phyloP scores from a whole-genome alignment of 2,888 invertebrate genomes.

The Timema cristinae region DNA sequence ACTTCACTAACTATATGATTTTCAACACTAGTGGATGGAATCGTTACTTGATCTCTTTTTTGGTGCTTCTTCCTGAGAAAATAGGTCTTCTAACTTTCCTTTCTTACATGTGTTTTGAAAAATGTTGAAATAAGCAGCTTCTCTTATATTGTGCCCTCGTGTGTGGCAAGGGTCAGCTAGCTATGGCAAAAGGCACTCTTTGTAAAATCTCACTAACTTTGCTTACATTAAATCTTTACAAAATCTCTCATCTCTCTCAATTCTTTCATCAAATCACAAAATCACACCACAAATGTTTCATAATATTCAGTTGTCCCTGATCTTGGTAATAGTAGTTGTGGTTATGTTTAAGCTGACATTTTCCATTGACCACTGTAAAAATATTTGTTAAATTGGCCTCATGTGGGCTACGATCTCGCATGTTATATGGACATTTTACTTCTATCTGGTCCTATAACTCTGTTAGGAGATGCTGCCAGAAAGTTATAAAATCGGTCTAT shows the following conservation, averaged over 20 bases:
- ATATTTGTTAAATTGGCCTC: not conserved
- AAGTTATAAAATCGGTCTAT: constrained; percentile 24
- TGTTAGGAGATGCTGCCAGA: constrained; percentile 30
- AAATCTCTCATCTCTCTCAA: not conserved
- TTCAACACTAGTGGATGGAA: too few species aligned
- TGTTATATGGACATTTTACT: not conserved
- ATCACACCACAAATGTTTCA: not conserved
- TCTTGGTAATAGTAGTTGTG: not conserved
- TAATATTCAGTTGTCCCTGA: not conserved
- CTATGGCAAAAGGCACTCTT: too few species aligned
- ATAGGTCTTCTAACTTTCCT: too few species aligned
- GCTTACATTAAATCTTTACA: not conserved
- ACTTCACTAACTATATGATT: too few species aligned
- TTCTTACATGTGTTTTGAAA: too few species aligned
- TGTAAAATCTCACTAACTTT: not conserved
- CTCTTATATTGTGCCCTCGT: too few species aligned
- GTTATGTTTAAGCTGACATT: not conserved
- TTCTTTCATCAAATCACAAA: not conserved
- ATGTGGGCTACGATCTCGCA: not conserved
- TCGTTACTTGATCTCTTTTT: too few species aligned
- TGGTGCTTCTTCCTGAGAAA: too few species aligned
- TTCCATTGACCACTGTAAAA: not conserved
- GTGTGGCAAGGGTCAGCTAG: too few species aligned
- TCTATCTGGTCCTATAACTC: constrained; percentile 16
- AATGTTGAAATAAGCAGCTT: too few species aligned